Conservation (phyloP, 2,113 vertebrate genomes). For the Galemys pyrenaicus region DNA sequence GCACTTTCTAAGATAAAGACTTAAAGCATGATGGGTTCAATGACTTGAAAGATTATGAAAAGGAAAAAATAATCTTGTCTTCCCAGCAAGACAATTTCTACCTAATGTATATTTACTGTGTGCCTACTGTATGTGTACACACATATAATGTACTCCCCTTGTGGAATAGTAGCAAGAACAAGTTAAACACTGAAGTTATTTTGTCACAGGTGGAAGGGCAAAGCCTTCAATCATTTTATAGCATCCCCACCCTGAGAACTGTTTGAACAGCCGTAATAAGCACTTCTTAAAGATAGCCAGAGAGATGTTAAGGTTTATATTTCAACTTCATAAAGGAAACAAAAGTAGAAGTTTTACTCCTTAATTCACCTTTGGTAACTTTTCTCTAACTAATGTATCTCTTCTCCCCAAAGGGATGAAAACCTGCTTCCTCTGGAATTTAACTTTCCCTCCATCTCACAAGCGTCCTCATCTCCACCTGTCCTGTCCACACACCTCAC, state of each 20-base stretch:
- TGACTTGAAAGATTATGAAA: constrained; percentile 7
- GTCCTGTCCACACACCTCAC: neutral
- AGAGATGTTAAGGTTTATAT: constrained; percentile 28
- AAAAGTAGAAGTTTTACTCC: constrained; percentile 28
- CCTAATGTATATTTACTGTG: neutral
- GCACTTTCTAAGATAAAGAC: constrained; percentile 46
- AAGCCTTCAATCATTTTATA: constrained; percentile 56
- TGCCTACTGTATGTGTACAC: too few species aligned
- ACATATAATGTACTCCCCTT: neutral
- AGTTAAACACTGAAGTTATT: constrained; percentile 31
- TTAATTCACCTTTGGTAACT: constrained; percentile 25
- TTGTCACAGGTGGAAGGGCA: neutral
- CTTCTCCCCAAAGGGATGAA: constrained; percentile 36
- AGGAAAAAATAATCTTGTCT: constrained; percentile 43
- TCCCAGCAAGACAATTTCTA: constrained; percentile 43
- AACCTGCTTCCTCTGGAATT: constrained; percentile 28
- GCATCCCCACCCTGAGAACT: constrained; percentile 38
- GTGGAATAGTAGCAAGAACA: constrained; percentile 31
- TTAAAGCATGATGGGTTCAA: neutral
- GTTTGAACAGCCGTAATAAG: constrained; percentile 43
- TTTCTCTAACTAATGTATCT: neutral
- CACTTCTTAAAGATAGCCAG: constrained; percentile 31
- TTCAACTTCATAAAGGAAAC: constrained; percentile 45
- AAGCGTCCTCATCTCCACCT: neutral
- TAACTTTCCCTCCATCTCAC: neutral